phyloP scores from a whole-genome alignment of 2,113 vertebrate species.

The Solenodon paradoxus region DNA sequence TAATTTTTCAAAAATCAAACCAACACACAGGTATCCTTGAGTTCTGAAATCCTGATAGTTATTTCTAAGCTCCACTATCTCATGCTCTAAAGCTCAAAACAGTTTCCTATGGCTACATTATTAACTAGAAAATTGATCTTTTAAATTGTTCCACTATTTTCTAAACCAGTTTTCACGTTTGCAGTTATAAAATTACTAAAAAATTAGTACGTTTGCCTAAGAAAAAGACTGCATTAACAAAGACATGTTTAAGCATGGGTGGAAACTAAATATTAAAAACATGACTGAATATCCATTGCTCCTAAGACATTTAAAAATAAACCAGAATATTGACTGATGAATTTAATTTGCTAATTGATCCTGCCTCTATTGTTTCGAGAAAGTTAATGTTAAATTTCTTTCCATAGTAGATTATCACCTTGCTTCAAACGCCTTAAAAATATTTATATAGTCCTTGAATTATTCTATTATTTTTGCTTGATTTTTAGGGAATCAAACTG shows the following conservation, averaged over 20 bases:
- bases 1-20: accelerated
- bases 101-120: not conserved
- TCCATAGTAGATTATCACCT: not conserved
- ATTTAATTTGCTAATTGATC: not conserved
- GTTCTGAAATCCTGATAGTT: not conserved
- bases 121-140: not conserved
- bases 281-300: not conserved
- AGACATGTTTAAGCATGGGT: not conserved
- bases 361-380: not conserved
- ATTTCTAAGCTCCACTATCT: not conserved
- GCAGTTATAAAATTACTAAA: not conserved
- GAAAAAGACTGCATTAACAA: not conserved
- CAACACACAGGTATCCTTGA: not conserved
- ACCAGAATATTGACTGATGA: not conserved
- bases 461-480: not conserved
- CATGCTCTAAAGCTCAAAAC: not conserved
- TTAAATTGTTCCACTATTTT: no score
- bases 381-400: not conserved
- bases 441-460: not conserved
- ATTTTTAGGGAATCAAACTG: not conserved
- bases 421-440: not conserved
- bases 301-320: not conserved
- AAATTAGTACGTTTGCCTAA: not conserved
- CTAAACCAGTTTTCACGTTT: not conserved
- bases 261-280: not conserved